Conservation (phyloP, 2,113 vertebrate species). For the Ammodytes dubius region DNA sequence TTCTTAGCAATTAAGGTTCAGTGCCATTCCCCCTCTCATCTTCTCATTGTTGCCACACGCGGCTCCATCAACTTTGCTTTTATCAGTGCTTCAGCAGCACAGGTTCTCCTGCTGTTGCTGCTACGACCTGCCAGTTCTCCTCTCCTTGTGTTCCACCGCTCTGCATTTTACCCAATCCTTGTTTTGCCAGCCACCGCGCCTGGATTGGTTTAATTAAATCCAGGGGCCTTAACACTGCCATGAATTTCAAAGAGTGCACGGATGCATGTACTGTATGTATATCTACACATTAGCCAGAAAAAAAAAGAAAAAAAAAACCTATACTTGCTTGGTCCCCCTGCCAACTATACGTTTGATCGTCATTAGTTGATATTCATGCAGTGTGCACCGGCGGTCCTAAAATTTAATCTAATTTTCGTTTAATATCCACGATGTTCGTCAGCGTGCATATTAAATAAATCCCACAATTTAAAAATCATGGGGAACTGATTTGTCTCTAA, state of each 20-base stretch:
- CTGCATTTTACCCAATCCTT: constrained; percentile 67
- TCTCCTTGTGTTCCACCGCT: constrained; percentile 68
- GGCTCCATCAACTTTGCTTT: constrained; percentile 49
- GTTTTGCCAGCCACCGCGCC: constrained; percentile 56
- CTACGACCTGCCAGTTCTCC: constrained; percentile 62
- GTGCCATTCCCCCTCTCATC: constrained; percentile 40
- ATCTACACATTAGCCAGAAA: constrained; percentile 39
- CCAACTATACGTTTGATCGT: constrained; percentile 75
- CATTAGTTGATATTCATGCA: constrained; percentile 76
- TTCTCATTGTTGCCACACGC: constrained; percentile 16
- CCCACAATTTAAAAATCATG: constrained; percentile 68
- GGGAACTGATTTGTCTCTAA: constrained; percentile 72
- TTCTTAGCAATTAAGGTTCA: constrained; percentile 30
- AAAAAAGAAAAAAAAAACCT: constrained; percentile 43
- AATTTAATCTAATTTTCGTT: constrained; percentile 67
- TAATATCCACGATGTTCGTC: constrained; percentile 67
- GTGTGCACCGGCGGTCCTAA: constrained; percentile 58
- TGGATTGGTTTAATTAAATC: constrained; percentile 83
- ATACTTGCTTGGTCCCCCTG: constrained; percentile 52
- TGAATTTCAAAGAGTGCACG: constrained; percentile 78
- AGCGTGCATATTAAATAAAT: constrained; percentile 71
- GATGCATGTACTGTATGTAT: constrained; percentile 34
- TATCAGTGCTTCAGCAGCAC: constrained; percentile 59
- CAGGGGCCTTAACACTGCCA: constrained; percentile 71
- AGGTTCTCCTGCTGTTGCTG: constrained; percentile 61